phyloP scores from a whole-genome alignment of 2,113 vertebrate genomes.

The Zosterops lateralis region DNA sequence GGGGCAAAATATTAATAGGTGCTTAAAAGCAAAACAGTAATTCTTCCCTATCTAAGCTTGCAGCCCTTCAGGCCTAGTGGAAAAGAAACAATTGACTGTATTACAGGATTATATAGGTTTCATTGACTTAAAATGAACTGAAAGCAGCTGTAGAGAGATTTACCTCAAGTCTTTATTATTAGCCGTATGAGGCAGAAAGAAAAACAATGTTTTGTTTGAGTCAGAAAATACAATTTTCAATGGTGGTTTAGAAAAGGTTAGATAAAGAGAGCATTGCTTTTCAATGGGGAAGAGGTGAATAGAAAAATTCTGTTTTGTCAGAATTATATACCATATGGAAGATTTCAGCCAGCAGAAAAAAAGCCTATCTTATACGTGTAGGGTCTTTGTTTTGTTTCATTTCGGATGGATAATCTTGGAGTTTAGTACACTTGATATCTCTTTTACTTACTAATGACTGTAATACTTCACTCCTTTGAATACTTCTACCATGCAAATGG shows the following conservation, averaged over 20 bases:
- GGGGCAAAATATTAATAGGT: slow-evolving; percentile 82
- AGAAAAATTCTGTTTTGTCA: slow-evolving; percentile 67
- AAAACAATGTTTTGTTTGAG: slow-evolving; percentile 86
- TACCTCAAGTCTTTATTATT: slow-evolving; percentile 92
- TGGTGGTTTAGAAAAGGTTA: slow-evolving; percentile 78
- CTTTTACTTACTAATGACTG: slow-evolving; percentile 42
- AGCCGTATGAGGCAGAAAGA: slow-evolving; percentile 85
- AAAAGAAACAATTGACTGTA: slow-evolving; percentile 87
- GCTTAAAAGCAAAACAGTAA: slow-evolving; percentile 84
- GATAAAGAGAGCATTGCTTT: slow-evolving; percentile 37
- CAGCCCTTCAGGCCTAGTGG: slow-evolving; percentile 82
- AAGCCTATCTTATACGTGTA: neutral
- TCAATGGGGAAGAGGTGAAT: slow-evolving; percentile 61
- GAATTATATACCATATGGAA: slow-evolving; percentile 3
- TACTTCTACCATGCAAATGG: slow-evolving; percentile 36
- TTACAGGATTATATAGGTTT: slow-evolving; percentile 92
- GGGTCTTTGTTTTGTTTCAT: slow-evolving; percentile 51
- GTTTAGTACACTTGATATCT: slow-evolving; percentile 30
- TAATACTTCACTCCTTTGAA: slow-evolving; percentile 33
- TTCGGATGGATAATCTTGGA: slow-evolving; percentile 51
- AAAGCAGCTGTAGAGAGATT: slow-evolving; percentile 91
- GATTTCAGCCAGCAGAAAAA: slow-evolving; percentile 21
- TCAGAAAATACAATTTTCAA: slow-evolving; percentile 72
- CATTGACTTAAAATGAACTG: slow-evolving; percentile 94
- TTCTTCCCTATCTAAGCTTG: slow-evolving; percentile 87